Evolutionary conservation across 2,888 invertebrate species (phyloP).

Genomic region (Coenonympha arcania): DNA sequence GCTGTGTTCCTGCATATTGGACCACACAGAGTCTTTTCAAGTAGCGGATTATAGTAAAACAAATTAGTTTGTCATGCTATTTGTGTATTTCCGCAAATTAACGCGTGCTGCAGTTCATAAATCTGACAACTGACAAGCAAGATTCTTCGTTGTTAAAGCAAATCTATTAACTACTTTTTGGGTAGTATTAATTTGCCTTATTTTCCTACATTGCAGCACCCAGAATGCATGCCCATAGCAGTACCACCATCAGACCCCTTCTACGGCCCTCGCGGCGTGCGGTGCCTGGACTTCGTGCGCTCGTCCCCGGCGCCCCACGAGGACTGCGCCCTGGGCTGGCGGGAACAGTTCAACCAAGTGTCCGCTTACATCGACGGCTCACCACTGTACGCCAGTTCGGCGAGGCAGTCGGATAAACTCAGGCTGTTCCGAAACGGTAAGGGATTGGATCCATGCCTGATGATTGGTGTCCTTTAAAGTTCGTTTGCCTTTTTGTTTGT

Average conservation of each 20-base stretch:
- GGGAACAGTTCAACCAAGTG: constrained; percentile 88
- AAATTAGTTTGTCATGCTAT: too few species aligned
- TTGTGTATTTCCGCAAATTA: too few species aligned
- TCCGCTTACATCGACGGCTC: constrained; percentile 89
- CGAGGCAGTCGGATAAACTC: constrained; percentile 81
- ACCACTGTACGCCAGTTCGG: constrained; percentile 85
- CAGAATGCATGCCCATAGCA: constrained; percentile 87
- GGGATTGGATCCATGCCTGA: too few species aligned
- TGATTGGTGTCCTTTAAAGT: too few species aligned
- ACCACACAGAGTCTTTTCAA: too few species aligned
- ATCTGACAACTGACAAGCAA: too few species aligned
- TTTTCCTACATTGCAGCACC: constrained; percentile 74
- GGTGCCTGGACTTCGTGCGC: constrained; percentile 87
- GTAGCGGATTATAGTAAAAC: too few species aligned
- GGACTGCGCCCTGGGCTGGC: constrained; percentile 85
- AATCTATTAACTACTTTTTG: too few species aligned
- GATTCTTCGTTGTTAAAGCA: too few species aligned
- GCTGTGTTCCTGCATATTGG: too few species aligned
- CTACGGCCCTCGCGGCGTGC: constrained; percentile 79
- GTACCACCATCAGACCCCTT: constrained; percentile 83
- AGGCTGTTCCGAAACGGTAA: constrained; percentile 82
- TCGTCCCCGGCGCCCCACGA: constrained; percentile 86
- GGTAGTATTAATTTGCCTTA: too few species aligned
- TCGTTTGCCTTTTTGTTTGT: not conserved
- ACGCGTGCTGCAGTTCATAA: too few species aligned